Evolutionary conservation across 2,888 invertebrate genomes (phyloP).

Genomic region (Rhingia campestris): DNA sequence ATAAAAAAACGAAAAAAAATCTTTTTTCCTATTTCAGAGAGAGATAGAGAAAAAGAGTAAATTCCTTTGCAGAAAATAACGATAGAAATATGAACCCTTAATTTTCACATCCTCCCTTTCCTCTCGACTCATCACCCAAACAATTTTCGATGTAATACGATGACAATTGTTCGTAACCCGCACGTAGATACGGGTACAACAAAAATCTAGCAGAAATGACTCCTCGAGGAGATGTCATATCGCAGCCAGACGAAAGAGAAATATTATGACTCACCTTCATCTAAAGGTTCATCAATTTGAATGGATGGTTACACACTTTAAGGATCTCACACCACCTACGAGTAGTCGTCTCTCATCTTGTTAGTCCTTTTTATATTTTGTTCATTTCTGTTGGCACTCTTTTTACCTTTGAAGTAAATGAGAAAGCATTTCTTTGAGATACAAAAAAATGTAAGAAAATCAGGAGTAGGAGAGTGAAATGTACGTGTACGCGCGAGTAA

Average conservation of each 20-base stretch:
- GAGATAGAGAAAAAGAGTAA: slow-evolving; percentile 6
- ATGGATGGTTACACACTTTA: slow-evolving; percentile 56
- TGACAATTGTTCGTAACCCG: slow-evolving; percentile 49
- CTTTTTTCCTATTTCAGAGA: too few species aligned
- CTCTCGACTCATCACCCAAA: neutral
- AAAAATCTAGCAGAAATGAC: slow-evolving; percentile 43
- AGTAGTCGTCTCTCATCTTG: too few species aligned
- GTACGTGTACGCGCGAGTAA: slow-evolving; percentile 56
- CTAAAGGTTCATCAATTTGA: slow-evolving; percentile 64
- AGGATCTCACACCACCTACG: too few species aligned
- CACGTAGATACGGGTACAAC: neutral
- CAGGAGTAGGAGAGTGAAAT: neutral
- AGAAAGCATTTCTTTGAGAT: neutral
- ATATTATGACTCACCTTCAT: slow-evolving; percentile 61
- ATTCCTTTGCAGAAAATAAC: slow-evolving; percentile 49
- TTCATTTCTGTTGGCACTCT: neutral
- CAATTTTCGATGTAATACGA: slow-evolving; percentile 42
- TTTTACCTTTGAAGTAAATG: neutral
- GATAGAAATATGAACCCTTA: slow-evolving; percentile 60
- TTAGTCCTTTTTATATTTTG: neutral
- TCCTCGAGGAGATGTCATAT: slow-evolving; percentile 51
- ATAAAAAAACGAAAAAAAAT: too few species aligned
- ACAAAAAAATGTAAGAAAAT: neutral
- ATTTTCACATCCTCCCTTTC: slow-evolving; percentile 41
- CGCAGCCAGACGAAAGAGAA: slow-evolving; percentile 42